A percentile compares a stretch with the other conserved stretches of the same genome.
phyloP scores from a whole-genome alignment of 2,113 vertebrate species.

The Agelaius tricolor region DNA sequence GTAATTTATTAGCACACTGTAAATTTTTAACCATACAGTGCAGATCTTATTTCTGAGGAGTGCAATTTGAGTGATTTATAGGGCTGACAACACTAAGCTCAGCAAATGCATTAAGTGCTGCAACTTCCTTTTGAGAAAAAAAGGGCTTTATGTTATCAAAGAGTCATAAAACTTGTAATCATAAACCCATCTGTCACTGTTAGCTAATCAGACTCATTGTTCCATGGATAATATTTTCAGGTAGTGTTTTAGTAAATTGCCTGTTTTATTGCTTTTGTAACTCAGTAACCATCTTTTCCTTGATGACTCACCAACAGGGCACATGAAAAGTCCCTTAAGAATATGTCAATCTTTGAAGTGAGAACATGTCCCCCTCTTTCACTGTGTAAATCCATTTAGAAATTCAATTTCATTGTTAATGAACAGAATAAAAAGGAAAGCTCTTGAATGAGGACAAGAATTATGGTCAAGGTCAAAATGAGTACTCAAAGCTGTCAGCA shows the following conservation, averaged over 20 bases:
- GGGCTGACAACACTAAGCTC: not conserved
- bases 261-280: constrained; percentile 48
- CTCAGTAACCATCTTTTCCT: not conserved
- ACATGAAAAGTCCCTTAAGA: not conserved
- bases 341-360: not conserved
- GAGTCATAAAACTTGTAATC: constrained; percentile 32
- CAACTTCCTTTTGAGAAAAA: not conserved
- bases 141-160: constrained; percentile 17
- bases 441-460: not conserved
- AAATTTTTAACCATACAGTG: not conserved
- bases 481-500: not conserved
- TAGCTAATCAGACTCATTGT: constrained; percentile 52
- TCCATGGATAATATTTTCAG: constrained; percentile 39
- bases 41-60: not conserved
- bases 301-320: not conserved
- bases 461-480: not conserved
- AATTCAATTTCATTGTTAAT: not conserved
- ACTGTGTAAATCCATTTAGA: not conserved
- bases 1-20: not conserved
- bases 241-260: constrained; percentile 12
- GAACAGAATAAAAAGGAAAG: not conserved
- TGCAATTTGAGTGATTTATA: constrained; percentile 23
- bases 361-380: not conserved
- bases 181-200: constrained; percentile 10
- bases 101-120: not conserved